Base-by-base conservation (phyloP, 2,797 vertebrate species). In the Chelidonichthys spinosus region DNA sequence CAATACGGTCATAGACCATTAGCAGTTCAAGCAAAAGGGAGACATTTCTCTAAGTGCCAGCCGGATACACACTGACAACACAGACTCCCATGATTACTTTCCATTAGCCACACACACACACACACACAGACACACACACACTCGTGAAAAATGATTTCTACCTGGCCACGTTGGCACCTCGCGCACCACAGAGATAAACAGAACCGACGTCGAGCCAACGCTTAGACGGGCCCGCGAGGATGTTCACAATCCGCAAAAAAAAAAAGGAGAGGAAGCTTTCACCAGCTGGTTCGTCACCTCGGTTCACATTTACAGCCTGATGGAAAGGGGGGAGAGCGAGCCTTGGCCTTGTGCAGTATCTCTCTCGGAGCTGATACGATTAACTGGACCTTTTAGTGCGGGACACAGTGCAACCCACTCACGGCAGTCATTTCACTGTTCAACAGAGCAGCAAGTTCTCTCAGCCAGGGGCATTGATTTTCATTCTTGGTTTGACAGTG, bases 371-470 rank as follows among this genome's bases (percentile, higher is more conserved):
- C 68, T 76, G 83, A 90, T 86, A 71, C 71, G 64, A 89, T 93
- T 90, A 91, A 89, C 86, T 82, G 87, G 83, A 86, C 82, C 79
- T 83, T 87, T 89, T 83, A 87, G 82, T 62, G 74, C 70, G 75
- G 72, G 62, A 66, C 76, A 86, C 69, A 49, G 68, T 62, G 65
- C 83, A 85, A 72, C 71, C 71, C 69, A 73, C 84, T 87, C 85
- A 78, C 82, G 35, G 10, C 78, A 88, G 88, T 92, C 90, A 94
- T 94, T 93, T 94, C 91, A 93, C 92, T 91, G 93, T 91, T 91
- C 93, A 94, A 62, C 92, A 93, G 93, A 93, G 93, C 93, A 93
- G 91, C 72, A 87, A 87, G 79, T 78, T 80, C 88, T 79, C 84
- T 84, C 74, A 80, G 85, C 76, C 80, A 37, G 59, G 55, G 52